Conservation (phyloP, 2,113 vertebrate genomes). For the Pangasianodon gigas region DNA sequence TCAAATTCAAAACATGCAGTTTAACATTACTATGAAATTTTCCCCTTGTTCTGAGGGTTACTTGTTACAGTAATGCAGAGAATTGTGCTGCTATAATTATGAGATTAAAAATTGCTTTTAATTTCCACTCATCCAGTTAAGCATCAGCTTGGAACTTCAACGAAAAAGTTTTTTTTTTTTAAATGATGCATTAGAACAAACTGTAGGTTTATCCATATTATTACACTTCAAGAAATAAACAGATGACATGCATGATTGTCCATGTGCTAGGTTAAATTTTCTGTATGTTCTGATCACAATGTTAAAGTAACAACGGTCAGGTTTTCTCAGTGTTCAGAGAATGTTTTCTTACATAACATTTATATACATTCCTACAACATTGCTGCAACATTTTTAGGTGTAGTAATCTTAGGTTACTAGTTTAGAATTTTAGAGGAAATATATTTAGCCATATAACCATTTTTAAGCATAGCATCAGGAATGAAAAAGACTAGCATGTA, state of each 20-base stretch:
- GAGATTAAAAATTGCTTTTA: not conserved
- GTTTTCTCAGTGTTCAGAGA: not conserved
- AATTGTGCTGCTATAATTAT: not conserved
- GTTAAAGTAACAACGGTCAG: not conserved
- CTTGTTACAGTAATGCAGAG: not conserved
- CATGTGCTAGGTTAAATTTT: not conserved
- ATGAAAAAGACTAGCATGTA: not conserved
- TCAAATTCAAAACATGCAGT: not conserved
- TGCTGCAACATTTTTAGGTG: not conserved
- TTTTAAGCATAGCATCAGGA: not conserved
- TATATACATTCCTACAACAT: not conserved
- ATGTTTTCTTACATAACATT: not conserved
- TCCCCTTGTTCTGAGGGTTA: too few relatives aligned
- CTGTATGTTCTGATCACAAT: not conserved
- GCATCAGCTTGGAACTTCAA: not conserved
- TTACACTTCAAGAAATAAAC: not conserved
- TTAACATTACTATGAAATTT: not conserved
- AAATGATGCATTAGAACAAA: not conserved
- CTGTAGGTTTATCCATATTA: not conserved
- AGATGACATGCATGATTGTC: not conserved
- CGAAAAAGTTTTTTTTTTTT: not conserved
- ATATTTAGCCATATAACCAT: not conserved
- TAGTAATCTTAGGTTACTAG: not conserved
- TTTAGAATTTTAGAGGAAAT: not conserved
- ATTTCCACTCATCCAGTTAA: not conserved